phyloP scores from a whole-genome alignment of 2,888 invertebrate species.

The Nasonovia ribisnigri region DNA sequence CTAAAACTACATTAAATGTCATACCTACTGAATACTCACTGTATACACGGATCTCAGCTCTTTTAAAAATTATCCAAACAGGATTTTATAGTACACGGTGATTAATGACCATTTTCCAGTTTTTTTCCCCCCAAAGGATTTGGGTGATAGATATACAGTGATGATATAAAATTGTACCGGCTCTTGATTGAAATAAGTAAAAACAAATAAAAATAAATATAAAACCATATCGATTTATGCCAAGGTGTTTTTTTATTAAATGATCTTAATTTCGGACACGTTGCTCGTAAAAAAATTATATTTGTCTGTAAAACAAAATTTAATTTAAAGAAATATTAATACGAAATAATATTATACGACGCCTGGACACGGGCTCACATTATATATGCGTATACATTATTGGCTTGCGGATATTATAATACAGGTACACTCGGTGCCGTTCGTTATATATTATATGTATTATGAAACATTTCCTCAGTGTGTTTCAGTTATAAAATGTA shows the following conservation, averaged over 20 bases:
- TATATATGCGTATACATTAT: not conserved
- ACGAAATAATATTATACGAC: not conserved
- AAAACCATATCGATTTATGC: not conserved
- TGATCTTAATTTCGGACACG: not conserved
- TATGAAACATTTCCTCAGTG: not conserved
- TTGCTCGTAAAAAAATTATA: not conserved
- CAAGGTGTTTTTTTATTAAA: not conserved
- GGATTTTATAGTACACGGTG: not conserved
- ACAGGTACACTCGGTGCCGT: not conserved
- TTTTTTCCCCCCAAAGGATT: not conserved
- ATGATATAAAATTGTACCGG: not conserved
- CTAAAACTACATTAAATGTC: not conserved
- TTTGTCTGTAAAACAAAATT: not conserved
- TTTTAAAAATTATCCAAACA: constrained; percentile 2
- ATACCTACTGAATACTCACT: not conserved
- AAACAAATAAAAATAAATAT: not conserved
- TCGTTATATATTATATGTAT: not conserved
- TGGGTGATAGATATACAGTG: not conserved
- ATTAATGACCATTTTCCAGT: not conserved
- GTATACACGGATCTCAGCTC: not conserved
- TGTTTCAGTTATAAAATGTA: not conserved
- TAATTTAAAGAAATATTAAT: not conserved
- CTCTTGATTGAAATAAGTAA: not conserved
- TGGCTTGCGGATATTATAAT: not conserved
- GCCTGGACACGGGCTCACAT: not conserved